Evolutionary conservation across 53 echinoderm and acorn worm genomes (phyloP).

Genomic region (Hippasteria phrygiana): DNA sequence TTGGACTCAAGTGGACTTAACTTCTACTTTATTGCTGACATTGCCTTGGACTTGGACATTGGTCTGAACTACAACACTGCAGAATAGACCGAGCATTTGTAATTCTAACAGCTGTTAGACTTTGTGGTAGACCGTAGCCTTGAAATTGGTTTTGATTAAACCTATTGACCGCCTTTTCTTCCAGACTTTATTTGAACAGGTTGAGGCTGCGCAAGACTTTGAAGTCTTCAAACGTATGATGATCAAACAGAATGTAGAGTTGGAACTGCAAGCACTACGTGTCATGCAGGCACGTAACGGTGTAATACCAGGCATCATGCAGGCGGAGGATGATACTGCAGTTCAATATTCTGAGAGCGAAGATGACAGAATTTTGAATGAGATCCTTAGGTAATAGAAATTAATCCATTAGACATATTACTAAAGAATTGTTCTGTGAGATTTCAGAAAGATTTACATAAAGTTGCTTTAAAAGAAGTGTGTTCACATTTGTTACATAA

Average conservation of each 20-base stretch:
- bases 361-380: conserved; percentile 86
- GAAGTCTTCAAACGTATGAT: conserved; percentile 91
- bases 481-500: too few relatives aligned
- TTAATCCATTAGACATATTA: too few relatives aligned
- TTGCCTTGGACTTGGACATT: too few relatives aligned
- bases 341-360: conserved; percentile 75
- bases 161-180: neutral
- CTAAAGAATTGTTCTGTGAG: neutral
- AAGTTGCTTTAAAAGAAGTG: too few relatives aligned
- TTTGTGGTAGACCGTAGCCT: too few relatives aligned
- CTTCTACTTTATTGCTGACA: too few relatives aligned
- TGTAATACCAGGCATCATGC: conserved; percentile 79
- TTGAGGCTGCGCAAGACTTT: conserved; percentile 88
- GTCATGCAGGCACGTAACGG: conserved; percentile 88
- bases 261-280: conserved; percentile 90
- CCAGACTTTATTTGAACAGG: conserved; percentile 90
- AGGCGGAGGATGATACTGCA: conserved; percentile 68
- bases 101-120: too few relatives aligned
- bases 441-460: too few relatives aligned
- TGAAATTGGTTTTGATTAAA: neutral
- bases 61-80: too few relatives aligned
- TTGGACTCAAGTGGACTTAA: too few relatives aligned
- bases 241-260: conserved; percentile 90
- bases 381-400: conserved; percentile 79
- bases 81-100: too few relatives aligned